A percentile compares a stretch with the other conserved stretches of the same genome.
Evolutionary conservation across 2,113 vertebrate species (phyloP).

Genomic region (Peromyscus californicus): DNA sequence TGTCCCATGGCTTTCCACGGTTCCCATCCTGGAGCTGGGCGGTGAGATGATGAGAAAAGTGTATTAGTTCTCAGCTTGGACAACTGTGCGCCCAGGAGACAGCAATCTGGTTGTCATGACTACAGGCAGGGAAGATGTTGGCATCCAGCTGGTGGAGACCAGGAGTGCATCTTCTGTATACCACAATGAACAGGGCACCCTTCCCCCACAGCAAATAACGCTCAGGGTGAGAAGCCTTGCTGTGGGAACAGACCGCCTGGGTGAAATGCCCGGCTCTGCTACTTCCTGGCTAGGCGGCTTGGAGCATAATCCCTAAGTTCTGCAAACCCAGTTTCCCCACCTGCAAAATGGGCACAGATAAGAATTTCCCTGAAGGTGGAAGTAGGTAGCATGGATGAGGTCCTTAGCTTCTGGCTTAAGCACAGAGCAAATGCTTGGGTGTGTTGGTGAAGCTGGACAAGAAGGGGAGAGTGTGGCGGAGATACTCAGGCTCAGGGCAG

Average conservation of each 20-base stretch:
- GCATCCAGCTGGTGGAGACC: background rate
- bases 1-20: fast-evolving
- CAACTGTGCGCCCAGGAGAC: background rate
- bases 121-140: background rate
- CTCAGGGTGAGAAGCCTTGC: background rate
- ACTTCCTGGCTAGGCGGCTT: background rate
- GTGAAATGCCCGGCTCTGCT: too few species aligned
- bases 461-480: background rate
- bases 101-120: background rate
- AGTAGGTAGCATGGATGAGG: background rate
- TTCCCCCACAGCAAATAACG: too few species aligned
- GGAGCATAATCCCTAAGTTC: background rate
- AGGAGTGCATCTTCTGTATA: background rate
- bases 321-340: background rate
- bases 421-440: background rate
- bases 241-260: background rate
- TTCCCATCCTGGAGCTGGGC: fast-evolving
- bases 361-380: background rate
- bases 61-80: background rate
- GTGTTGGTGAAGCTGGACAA: background rate
- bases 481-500: background rate
- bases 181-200: fast-evolving
- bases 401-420: background rate
- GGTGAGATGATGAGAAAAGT: too few species aligned
- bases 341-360: background rate